Conservation (phyloP, 2,888 invertebrate species). For the Cerastis rubricosa region DNA sequence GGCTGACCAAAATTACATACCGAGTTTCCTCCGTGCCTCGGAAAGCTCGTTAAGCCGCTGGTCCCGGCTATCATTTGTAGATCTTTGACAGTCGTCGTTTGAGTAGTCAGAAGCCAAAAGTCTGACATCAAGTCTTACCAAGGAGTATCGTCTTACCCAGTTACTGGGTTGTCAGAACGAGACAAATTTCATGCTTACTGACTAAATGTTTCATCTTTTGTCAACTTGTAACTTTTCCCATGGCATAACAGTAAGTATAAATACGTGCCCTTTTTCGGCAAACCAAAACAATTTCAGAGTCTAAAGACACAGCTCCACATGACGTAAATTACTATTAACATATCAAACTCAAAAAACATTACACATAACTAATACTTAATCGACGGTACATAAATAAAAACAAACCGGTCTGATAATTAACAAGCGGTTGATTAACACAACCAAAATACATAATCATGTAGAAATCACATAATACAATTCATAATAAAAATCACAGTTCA, state of each 20-base stretch:
- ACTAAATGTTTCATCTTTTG: not conserved
- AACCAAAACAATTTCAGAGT: not conserved
- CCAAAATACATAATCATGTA: slow-evolving; percentile 5
- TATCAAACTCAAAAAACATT: not conserved
- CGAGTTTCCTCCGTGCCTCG: too few relatives aligned
- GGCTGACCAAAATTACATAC: too few relatives aligned
- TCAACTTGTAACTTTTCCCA: not conserved
- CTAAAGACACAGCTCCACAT: not conserved
- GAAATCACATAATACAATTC: slow-evolving; percentile 5
- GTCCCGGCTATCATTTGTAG: too few relatives aligned
- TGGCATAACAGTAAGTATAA: not conserved
- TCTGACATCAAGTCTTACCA: too few relatives aligned
- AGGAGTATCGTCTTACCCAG: too few relatives aligned
- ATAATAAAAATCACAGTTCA: not conserved
- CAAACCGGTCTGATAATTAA: slow-evolving; percentile 15
- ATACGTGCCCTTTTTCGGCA: too few relatives aligned
- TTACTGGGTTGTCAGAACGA: too few relatives aligned
- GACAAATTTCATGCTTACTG: not conserved
- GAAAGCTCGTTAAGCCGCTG: too few relatives aligned
- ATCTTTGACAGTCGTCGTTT: too few relatives aligned
- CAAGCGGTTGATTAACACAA: slow-evolving; percentile 16
- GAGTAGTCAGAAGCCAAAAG: too few relatives aligned
- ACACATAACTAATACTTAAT: not conserved
- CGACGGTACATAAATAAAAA: not conserved
- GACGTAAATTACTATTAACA: not conserved